These are phyloP conservation scores for Poeciliopsis turrubarensis DNA, from an alignment of 2,113 vertebrate genomes.

Conservation along the genomic window DNA sequence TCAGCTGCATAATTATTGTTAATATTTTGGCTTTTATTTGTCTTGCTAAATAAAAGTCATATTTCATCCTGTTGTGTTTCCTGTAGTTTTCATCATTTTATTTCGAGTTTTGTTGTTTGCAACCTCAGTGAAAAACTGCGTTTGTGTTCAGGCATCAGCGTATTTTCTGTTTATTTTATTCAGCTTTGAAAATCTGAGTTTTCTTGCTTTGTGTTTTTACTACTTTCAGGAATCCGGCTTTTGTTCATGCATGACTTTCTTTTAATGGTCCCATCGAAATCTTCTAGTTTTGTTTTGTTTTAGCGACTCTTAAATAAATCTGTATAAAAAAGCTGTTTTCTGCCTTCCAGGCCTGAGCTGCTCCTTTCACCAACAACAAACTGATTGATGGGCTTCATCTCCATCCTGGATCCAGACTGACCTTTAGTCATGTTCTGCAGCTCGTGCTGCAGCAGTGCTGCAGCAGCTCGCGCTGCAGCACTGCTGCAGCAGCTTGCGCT, in stretches of 20 bases:
- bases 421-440: neutral
- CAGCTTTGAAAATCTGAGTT: too few relatives aligned
- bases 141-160: neutral
- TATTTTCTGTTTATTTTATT: too few relatives aligned
- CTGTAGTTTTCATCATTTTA: neutral
- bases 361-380: neutral
- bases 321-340: too few relatives aligned
- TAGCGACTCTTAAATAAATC: too few relatives aligned
- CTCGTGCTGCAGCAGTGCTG: too few relatives aligned
- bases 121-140: neutral
- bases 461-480: too few relatives aligned
- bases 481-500: too few relatives aligned
- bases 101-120: neutral
- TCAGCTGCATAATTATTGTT: neutral
- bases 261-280: too few relatives aligned
- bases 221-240: too few relatives aligned
- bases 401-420: neutral
- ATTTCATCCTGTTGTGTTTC: neutral
- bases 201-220: too few relatives aligned
- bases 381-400: neutral
- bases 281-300: too few relatives aligned
- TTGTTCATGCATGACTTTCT: too few relatives aligned
- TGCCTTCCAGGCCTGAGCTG: neutral
- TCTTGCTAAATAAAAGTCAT: neutral
- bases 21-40: neutral